phyloP scores from a whole-genome alignment of 2,113 vertebrate species.

The Limanda limanda region DNA sequence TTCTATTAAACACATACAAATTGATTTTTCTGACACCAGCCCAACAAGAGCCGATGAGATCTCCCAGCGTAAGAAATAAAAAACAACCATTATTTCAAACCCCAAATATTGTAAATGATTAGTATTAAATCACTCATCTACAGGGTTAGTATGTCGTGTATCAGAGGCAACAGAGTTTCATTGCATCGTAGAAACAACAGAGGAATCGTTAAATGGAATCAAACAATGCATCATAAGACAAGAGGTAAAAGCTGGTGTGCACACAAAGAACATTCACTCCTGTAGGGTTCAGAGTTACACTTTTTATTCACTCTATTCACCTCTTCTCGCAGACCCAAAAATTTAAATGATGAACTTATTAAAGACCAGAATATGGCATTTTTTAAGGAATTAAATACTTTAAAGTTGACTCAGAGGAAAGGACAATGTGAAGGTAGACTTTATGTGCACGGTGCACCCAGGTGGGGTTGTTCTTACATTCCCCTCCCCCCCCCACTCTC shows the following conservation, averaged over 20 bases:
- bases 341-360: background rate
- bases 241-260: constrained; percentile 20
- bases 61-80: background rate
- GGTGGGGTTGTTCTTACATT: constrained; percentile 32
- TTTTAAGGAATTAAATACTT: background rate
- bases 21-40: too few relatives aligned
- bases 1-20: background rate
- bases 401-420: background rate
- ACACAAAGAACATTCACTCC: constrained; percentile 6
- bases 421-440: background rate
- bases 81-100: background rate
- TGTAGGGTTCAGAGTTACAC: background rate
- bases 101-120: background rate
- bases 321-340: background rate
- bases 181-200: background rate
- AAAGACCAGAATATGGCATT: background rate
- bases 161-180: background rate
- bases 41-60: constrained; percentile 1
- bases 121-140: background rate
- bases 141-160: background rate
- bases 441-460: constrained; percentile 5
- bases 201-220: constrained; percentile 1
- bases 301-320: background rate
- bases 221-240: background rate
- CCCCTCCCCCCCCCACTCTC: constrained; percentile 13